Conservation (phyloP, 2,797 vertebrate genomes). For the Amphiprion clarkii region DNA sequence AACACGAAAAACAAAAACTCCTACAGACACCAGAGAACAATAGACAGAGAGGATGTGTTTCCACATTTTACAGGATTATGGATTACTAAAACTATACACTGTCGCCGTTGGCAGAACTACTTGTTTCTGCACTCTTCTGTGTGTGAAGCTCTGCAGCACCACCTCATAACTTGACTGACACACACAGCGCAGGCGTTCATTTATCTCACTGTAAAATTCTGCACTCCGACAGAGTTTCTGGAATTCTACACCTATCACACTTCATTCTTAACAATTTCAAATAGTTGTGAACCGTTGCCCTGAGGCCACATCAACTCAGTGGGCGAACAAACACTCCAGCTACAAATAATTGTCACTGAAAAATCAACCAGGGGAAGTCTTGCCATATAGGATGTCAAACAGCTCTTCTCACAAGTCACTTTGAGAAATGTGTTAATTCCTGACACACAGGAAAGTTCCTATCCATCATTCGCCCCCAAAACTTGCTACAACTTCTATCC, state of each 20-base stretch:
- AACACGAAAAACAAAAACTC: not conserved
- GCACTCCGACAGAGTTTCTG: constrained; percentile 10
- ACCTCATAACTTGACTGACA: constrained; percentile 26
- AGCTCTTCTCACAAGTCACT: constrained; percentile 51
- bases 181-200: constrained; percentile 21
- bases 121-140: not conserved
- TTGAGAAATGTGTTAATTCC: constrained; percentile 54
- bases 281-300: constrained; percentile 27
- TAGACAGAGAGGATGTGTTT: not conserved
- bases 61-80: not conserved
- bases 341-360: constrained; percentile 48
- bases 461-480: too few relatives aligned
- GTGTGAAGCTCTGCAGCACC: constrained; percentile 8
- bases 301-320: constrained; percentile 33
- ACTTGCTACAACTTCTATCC: too few relatives aligned
- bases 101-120: constrained; percentile 15
- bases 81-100: not conserved
- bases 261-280: constrained; percentile 35
- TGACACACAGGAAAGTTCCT: constrained; percentile 42
- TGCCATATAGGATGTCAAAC: constrained; percentile 30
- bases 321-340: constrained; percentile 32
- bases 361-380: constrained; percentile 49
- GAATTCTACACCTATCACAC: constrained; percentile 30
- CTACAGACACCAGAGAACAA: not conserved
- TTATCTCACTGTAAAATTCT: constrained; percentile 39